phyloP scores from a whole-genome alignment of 92 coral and sea anemone species.

The Umimayanthus chanpuru region DNA sequence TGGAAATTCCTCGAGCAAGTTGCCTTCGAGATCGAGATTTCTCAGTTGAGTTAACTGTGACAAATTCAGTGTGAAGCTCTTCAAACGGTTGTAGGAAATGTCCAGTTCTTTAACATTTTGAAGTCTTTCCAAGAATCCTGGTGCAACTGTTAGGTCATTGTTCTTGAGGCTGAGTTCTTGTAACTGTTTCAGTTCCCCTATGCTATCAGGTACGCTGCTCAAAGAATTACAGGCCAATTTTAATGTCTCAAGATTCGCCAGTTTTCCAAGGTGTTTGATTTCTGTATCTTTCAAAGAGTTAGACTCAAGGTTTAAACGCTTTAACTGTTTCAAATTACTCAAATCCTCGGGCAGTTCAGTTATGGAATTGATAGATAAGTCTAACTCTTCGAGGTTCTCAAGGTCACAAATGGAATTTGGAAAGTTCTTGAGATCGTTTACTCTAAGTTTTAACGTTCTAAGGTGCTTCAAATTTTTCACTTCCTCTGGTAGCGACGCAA shows the following conservation, averaged over 20 bases:
- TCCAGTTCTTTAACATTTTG: constrained; percentile 41
- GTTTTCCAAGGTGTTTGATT: constrained; percentile 34
- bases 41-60: constrained; percentile 7
- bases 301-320: constrained; percentile 40
- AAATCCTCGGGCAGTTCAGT: constrained; percentile 48
- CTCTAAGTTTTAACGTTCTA: constrained; percentile 33
- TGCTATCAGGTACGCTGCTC: constrained; percentile 41
- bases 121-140: constrained; percentile 39
- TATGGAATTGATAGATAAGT: constrained; percentile 24
- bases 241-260: constrained; percentile 33
- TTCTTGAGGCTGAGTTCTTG: constrained; percentile 22
- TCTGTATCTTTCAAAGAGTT: constrained; percentile 40
- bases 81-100: constrained; percentile 54
- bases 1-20: constrained; percentile 30
- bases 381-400: constrained; percentile 14
- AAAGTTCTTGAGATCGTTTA: constrained; percentile 40
- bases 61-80: constrained; percentile 37
- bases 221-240: constrained; percentile 33
- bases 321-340: constrained; percentile 5
- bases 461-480: constrained; percentile 31
- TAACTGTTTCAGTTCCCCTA: constrained; percentile 15
- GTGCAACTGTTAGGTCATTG: constrained; percentile 42
- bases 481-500: constrained; percentile 41
- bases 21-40: constrained; percentile 55
- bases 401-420: constrained; percentile 48